A percentile compares a stretch with the other conserved stretches of the same genome.
Conservation (phyloP, 1,140 invertebrate species). For the Wiebesia pumilae region DNA sequence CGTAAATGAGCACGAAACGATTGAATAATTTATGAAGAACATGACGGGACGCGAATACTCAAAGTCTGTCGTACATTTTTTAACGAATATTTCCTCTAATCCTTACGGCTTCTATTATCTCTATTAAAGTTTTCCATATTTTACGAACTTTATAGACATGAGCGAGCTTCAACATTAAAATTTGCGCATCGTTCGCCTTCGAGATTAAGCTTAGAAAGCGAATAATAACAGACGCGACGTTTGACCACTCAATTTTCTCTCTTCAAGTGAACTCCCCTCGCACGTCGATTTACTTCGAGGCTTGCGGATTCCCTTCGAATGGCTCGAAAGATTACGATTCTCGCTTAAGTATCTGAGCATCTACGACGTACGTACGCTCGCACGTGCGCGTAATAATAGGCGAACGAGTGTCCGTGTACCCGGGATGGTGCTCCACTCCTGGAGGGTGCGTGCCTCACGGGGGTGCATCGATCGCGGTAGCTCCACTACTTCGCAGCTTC, state of each 20-base stretch:
- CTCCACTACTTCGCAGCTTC: slow-evolving; percentile 61
- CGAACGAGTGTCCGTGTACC: slow-evolving; percentile 55
- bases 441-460: not conserved
- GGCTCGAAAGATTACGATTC: not conserved
- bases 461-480: slow-evolving; percentile 52
- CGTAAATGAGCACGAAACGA: not conserved
- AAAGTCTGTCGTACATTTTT: not conserved
- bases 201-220: not conserved
- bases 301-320: not conserved
- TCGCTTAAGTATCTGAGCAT: no score
- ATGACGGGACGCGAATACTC: not conserved
- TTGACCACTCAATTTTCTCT: not conserved
- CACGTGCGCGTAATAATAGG: slow-evolving; percentile 53
- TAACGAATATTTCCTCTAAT: not conserved
- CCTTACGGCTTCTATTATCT: not conserved
- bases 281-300: no score
- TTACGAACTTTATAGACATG: not conserved
- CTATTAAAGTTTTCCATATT: not conserved
- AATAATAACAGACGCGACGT: not conserved
- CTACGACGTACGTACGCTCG: no score
- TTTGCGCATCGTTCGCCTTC: no score
- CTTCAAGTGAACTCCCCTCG: no score
- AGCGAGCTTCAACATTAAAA: no score
- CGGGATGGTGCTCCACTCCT: not conserved
- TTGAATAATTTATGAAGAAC: not conserved